A percentile compares a stretch with the other conserved stretches of the same genome.
phyloP scores from a whole-genome alignment of 2,888 invertebrate species.

The Ornithoptera alexandrae region DNA sequence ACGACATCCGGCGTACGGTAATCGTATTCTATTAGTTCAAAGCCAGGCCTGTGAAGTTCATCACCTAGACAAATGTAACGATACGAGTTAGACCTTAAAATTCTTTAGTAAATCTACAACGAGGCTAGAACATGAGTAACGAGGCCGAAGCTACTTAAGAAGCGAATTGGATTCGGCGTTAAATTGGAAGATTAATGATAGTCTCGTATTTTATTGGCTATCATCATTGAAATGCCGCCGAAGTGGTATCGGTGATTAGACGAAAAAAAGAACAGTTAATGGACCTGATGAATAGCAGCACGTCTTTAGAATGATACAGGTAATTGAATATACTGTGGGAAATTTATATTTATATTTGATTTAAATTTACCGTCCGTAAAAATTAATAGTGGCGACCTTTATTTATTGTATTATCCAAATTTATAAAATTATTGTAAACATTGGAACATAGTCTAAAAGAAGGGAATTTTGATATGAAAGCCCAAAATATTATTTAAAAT shows the following conservation, averaged over 20 bases:
- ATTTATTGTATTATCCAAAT: not conserved
- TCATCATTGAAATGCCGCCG: constrained; percentile 5
- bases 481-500: not conserved
- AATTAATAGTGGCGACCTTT: not conserved
- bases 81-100: constrained; percentile 46
- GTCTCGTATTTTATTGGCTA: constrained; percentile 23
- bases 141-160: constrained; percentile 18
- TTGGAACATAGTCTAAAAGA: not conserved
- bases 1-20: constrained; percentile 65
- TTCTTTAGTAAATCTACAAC: constrained; percentile 45
- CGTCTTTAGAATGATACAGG: constrained; percentile 1
- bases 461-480: not conserved
- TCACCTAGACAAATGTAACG: constrained; percentile 59
- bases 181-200: constrained; percentile 28
- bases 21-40: constrained; percentile 73
- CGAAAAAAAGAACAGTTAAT: constrained; percentile 16
- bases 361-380: not conserved
- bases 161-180: constrained; percentile 28
- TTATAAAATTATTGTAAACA: not conserved
- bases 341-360: constrained; percentile 8
- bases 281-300: not conserved
- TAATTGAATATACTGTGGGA: constrained; percentile 12
- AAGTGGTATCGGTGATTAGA: constrained; percentile 14
- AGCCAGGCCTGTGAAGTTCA: constrained; percentile 73
- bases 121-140: constrained; percentile 27